These are phyloP conservation scores for Scaptomyza flava DNA, from an alignment of 2,888 invertebrate genomes.

Conservation along the genomic window DNA sequence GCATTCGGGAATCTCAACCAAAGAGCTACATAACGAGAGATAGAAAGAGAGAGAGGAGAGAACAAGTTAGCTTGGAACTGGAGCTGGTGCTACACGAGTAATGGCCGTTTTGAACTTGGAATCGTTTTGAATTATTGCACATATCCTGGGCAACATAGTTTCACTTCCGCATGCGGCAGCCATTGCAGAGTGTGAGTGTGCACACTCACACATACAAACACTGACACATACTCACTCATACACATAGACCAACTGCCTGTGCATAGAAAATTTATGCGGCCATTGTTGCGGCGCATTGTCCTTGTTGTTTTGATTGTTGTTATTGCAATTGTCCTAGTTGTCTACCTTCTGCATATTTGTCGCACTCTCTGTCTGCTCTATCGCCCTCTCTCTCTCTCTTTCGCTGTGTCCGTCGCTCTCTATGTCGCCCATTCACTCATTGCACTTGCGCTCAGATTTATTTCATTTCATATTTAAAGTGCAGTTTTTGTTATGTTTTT, in stretches of 20 bases:
- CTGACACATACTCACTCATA: slow-evolving; percentile 25
- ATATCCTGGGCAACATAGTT: slow-evolving; percentile 80
- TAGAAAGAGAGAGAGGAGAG: neutral
- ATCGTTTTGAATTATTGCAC: slow-evolving; percentile 82
- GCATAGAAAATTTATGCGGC: slow-evolving; percentile 77
- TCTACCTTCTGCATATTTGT: slow-evolving; percentile 75
- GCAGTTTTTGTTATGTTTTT: slow-evolving; percentile 23
- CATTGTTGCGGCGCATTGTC: slow-evolving; percentile 73
- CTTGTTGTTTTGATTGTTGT: slow-evolving; percentile 45
- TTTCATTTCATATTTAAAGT: slow-evolving; percentile 47
- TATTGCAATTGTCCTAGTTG: slow-evolving; percentile 70
- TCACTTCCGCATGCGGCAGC: slow-evolving; percentile 75
- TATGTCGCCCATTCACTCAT: slow-evolving; percentile 17
- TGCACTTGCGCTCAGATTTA: slow-evolving; percentile 57
- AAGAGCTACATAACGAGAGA: neutral
- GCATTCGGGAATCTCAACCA: slow-evolving; percentile 1
- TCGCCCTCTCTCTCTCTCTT: slow-evolving; percentile 13
- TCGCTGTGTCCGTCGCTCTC: slow-evolving; percentile 8
- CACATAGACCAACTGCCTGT: slow-evolving; percentile 34
- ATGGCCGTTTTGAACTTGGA: slow-evolving; percentile 83
- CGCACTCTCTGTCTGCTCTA: slow-evolving; percentile 69
- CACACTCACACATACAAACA: slow-evolving; percentile 38
- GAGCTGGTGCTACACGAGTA: slow-evolving; percentile 64
- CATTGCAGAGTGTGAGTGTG: slow-evolving; percentile 55
- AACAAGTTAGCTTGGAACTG: slow-evolving; percentile 9